These are phyloP conservation scores for Unio pictorum DNA, from an alignment of 2,888 invertebrate species.

Conservation along the genomic window DNA sequence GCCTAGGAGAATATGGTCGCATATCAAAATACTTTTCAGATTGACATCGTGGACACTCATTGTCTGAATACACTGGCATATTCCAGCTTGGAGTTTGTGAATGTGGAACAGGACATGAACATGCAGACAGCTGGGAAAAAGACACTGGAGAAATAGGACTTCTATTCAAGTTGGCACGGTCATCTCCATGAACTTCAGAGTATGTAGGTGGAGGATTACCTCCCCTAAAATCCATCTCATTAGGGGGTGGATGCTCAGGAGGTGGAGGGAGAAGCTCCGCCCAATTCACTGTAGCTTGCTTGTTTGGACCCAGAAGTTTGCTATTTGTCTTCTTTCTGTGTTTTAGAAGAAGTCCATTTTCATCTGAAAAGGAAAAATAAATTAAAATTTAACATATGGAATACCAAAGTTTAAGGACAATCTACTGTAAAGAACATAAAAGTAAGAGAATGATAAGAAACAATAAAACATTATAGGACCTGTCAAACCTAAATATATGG, in stretches of 20 bases:
- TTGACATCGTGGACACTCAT: slow-evolving; percentile 50
- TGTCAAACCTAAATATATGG: no score
- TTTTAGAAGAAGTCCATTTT: slow-evolving; percentile 60
- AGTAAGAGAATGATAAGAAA: no score
- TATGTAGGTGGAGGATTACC: slow-evolving; percentile 42
- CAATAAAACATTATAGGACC: no score
- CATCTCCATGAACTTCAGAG: slow-evolving; percentile 32
- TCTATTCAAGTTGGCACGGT: slow-evolving; percentile 24
- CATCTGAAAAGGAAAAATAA: slow-evolving; percentile 44
- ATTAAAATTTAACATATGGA: neutral
- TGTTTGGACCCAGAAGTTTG: slow-evolving; percentile 41
- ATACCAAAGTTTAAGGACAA: neutral
- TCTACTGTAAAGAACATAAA: no score
- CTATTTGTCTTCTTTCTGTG: slow-evolving; percentile 36
- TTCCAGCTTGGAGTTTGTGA: slow-evolving; percentile 50
- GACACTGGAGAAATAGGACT: slow-evolving; percentile 61
- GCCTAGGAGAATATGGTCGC: slow-evolving; percentile 51
- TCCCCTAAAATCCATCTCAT: slow-evolving; percentile 63
- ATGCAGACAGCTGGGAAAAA: slow-evolving; percentile 60
- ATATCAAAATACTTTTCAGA: slow-evolving; percentile 48
- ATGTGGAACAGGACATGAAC: slow-evolving; percentile 62
- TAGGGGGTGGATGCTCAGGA: slow-evolving; percentile 72
- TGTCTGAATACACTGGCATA: slow-evolving; percentile 59
- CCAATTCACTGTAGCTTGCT: slow-evolving; percentile 66
- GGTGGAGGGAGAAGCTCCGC: slow-evolving; percentile 72